Conservation (phyloP, 2,888 invertebrate genomes). For the Dasypolia templi region DNA sequence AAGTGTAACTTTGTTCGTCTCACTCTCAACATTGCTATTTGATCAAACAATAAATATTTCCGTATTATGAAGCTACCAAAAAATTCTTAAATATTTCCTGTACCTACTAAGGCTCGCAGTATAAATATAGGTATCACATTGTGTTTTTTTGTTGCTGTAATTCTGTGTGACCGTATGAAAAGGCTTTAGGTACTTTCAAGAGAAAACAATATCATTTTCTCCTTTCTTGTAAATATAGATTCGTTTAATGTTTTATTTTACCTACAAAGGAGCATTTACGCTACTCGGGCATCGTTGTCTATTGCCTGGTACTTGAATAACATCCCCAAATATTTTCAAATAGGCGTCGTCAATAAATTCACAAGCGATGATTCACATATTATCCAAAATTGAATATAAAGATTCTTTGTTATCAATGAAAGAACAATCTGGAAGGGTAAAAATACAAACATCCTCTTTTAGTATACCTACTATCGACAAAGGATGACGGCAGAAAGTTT, state of each 20-base stretch:
- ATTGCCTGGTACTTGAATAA: neutral
- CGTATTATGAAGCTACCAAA: no score
- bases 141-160: no score
- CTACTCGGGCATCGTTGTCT: neutral
- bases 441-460: neutral
- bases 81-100: neutral
- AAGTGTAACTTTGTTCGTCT: constrained; percentile 5
- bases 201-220: neutral
- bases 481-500: neutral
- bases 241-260: neutral
- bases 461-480: neutral
- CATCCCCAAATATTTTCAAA: neutral
- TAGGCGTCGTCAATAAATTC: neutral
- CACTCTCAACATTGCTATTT: no score
- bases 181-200: neutral
- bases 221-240: neutral
- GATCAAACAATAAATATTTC: constrained; percentile 6
- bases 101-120: neutral
- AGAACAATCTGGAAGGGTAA: neutral
- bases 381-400: no score
- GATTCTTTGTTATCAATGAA: neutral
- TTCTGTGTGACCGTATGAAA: no score
- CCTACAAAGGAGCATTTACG: neutral
- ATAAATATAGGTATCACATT: no score
- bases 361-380: no score